A percentile compares a stretch with the other conserved stretches of the same genome.
Conservation (phyloP, 2,797 vertebrate genomes). For the Pantherophis vulpinus region DNA sequence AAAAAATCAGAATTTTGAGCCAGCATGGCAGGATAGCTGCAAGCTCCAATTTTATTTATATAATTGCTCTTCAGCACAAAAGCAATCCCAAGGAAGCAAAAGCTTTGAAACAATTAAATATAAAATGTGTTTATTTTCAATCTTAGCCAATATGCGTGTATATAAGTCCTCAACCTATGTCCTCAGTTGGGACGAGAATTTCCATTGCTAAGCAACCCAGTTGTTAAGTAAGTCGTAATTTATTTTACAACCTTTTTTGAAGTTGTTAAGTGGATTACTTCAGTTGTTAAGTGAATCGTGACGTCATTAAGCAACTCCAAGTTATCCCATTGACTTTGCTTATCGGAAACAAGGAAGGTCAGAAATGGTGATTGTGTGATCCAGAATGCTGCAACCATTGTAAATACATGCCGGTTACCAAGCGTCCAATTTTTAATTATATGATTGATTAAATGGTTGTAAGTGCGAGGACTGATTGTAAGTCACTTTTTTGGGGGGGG, state of each 20-base stretch:
- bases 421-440: background rate
- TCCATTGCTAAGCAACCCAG: background rate
- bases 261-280: background rate
- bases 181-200: background rate
- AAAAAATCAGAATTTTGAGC: background rate
- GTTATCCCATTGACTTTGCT: background rate
- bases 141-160: background rate
- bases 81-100: background rate
- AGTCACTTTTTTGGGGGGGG: background rate
- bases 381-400: background rate
- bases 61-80: background rate
- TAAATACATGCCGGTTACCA: background rate
- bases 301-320: background rate
- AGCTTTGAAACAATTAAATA: background rate
- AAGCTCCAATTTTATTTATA: background rate
- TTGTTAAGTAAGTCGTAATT: background rate
- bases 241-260: background rate
- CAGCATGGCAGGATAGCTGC: background rate
- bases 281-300: background rate
- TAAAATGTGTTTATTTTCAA: background rate
- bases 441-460: background rate
- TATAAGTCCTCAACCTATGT: background rate
- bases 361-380: background rate
- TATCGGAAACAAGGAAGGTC: background rate
- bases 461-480: background rate